Conservation (phyloP, 2,113 vertebrate genomes). For the Prionailurus bengalensis region DNA sequence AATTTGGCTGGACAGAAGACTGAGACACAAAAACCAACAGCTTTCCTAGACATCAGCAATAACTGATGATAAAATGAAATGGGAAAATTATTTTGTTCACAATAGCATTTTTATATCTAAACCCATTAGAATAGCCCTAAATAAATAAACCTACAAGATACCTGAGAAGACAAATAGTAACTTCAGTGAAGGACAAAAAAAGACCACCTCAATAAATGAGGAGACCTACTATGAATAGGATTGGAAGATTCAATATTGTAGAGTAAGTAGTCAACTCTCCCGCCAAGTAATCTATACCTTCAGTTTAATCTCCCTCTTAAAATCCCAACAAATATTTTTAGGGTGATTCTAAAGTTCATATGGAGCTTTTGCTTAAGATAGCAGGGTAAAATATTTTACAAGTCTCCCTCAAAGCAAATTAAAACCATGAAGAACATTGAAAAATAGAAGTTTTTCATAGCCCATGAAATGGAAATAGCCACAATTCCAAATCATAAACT, state of each 20-base stretch:
- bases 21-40: background rate
- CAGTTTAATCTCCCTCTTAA: background rate
- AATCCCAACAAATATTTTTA: constrained; percentile 1
- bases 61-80: constrained; percentile 9
- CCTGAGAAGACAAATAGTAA: constrained; percentile 10
- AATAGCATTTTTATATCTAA: background rate
- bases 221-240: background rate
- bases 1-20: background rate
- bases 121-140: constrained; percentile 31
- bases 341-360: background rate
- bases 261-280: background rate
- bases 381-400: background rate
- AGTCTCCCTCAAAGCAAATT: background rate
- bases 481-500: constrained; percentile 27
- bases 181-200: background rate
- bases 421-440: constrained; percentile 13
- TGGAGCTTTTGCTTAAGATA: constrained; percentile 11
- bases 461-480: background rate
- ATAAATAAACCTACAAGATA: constrained; percentile 3
- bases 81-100: constrained; percentile 23
- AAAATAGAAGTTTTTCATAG: constrained; percentile 24
- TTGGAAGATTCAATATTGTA: background rate
- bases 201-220: background rate
- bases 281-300: background rate
- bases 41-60: background rate